Percentiles rank a stretch among this genome's conserved stretches.
Evolutionary conservation across 2,113 vertebrate genomes (phyloP).

Genomic region (Collichthys lucidus): DNA sequence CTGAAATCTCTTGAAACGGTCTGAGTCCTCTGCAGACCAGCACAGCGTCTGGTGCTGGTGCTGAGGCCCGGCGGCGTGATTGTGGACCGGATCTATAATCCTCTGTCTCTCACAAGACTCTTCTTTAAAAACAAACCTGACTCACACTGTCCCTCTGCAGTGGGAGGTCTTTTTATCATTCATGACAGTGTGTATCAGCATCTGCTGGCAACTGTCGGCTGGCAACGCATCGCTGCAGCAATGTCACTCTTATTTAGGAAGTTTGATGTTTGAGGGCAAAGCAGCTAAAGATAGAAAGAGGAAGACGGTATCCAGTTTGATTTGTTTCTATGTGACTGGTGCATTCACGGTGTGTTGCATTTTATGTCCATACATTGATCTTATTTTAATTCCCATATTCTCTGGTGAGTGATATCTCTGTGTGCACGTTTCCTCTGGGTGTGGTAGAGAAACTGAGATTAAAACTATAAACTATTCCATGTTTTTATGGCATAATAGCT

Average conservation of each 20-base stretch:
- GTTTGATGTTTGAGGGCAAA: slow-evolving; percentile 7
- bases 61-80: neutral
- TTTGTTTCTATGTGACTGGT: neutral
- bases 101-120: slow-evolving; percentile 35
- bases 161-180: slow-evolving; percentile 44
- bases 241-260: slow-evolving; percentile 32
- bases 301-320: neutral
- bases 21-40: neutral
- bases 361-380: neutral
- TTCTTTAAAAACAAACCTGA: slow-evolving; percentile 48
- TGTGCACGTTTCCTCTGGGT: neutral
- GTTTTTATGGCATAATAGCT: neutral
- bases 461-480: neutral
- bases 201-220: slow-evolving; percentile 17
- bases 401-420: neutral
- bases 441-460: neutral
- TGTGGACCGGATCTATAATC: slow-evolving; percentile 47
- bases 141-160: slow-evolving; percentile 26
- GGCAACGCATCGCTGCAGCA: slow-evolving; percentile 31
- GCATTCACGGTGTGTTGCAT: neutral
- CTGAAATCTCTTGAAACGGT: slow-evolving; percentile 28
- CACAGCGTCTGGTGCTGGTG: slow-evolving; percentile 2
- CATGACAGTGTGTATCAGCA: slow-evolving; percentile 26
- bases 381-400: neutral
- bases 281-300: neutral